Percentiles rank a stretch among this genome's conserved stretches.
Conservation (phyloP, 2,797 vertebrate species). For the Sciurus carolinensis region DNA sequence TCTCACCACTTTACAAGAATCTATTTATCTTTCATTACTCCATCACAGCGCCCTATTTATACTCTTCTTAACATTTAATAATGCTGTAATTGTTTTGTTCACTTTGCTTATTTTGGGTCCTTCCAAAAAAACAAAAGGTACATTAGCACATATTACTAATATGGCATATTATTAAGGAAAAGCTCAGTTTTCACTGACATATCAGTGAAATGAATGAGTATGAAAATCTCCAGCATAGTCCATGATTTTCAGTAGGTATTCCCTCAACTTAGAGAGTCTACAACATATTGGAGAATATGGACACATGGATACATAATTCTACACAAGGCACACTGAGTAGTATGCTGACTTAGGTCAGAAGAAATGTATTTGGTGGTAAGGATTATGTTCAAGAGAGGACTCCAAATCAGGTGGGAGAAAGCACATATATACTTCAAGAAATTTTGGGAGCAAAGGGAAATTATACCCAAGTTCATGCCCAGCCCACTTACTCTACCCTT, state of each 20-base stretch:
- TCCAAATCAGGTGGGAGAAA: not conserved
- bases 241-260: not conserved
- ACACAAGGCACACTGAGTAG: not conserved
- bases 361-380: not conserved
- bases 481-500: not conserved
- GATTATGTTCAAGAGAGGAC: not conserved
- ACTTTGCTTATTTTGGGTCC: not conserved
- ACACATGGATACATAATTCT: not conserved
- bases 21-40: not conserved
- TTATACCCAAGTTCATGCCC: not conserved
- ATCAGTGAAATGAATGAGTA: not conserved
- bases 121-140: not conserved
- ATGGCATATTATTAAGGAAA: conserved; percentile 2
- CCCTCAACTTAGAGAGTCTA: not conserved
- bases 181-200: not conserved
- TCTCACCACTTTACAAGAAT: not conserved
- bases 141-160: not conserved
- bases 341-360: not conserved
- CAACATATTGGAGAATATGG: not conserved
- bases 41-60: not conserved
- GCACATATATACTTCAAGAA: not conserved
- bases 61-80: not conserved
- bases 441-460: not conserved
- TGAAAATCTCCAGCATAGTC: not conserved
- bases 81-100: not conserved